These are phyloP conservation scores for Atherinosoma microstoma DNA, from an alignment of 2,797 vertebrate species.

Conservation along the genomic window DNA sequence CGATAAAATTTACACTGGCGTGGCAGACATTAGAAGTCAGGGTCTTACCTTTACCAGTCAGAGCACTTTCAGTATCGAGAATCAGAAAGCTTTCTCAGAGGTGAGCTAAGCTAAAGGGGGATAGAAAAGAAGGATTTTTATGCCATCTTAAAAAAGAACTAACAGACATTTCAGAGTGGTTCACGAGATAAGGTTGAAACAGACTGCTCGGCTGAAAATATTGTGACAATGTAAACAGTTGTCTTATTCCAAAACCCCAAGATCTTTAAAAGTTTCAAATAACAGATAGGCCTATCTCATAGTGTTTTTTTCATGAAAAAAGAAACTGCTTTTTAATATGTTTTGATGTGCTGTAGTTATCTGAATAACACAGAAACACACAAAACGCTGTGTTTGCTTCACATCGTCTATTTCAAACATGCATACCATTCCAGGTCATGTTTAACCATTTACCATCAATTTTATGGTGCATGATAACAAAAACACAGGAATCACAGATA, in stretches of 20 bases:
- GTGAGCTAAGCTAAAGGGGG: background rate
- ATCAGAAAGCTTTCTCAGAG: background rate
- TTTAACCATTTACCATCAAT: slow-evolving; percentile 41
- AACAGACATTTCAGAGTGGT: background rate
- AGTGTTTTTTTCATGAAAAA: background rate
- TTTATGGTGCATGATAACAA: slow-evolving; percentile 57
- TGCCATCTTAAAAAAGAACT: background rate
- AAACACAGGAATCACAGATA: slow-evolving; percentile 59
- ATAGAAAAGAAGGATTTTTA: background rate
- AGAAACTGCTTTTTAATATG: background rate
- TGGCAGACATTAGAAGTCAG: too few species aligned
- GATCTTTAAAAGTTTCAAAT: too few species aligned
- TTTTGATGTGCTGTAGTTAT: background rate
- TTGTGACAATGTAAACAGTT: too few species aligned
- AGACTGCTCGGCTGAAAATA: too few species aligned
- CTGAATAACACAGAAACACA: background rate
- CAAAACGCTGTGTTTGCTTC: slow-evolving; percentile 28
- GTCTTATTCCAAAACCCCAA: too few species aligned
- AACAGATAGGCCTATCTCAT: background rate
- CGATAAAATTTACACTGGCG: too few species aligned
- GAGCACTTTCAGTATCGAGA: background rate
- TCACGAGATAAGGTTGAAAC: too few species aligned
- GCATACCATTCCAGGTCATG: slow-evolving; percentile 37
- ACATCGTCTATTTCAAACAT: slow-evolving; percentile 26
- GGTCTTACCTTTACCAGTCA: background rate